These are phyloP conservation scores for Pristionchus japonicus DNA, from an alignment of 2,888 invertebrate genomes.

Conservation along the genomic window DNA sequence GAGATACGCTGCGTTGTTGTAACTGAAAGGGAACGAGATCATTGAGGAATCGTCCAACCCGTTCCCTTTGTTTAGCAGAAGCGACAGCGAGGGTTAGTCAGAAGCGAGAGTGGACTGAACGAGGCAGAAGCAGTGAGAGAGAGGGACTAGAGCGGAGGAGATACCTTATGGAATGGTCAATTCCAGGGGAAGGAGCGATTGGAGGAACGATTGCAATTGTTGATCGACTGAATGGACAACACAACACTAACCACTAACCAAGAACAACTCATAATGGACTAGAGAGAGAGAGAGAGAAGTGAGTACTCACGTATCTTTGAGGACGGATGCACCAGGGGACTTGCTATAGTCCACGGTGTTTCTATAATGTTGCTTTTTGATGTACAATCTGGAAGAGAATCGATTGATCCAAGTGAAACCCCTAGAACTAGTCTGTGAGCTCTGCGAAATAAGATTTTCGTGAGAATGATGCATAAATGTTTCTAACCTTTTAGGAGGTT, in stretches of 20 bases:
- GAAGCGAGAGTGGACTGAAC: background rate
- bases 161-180: constrained; percentile 73
- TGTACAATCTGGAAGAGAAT: constrained; percentile 56
- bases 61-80: constrained; percentile 10
- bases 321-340: background rate
- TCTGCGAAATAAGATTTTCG: background rate
- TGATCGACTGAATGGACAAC: constrained; percentile 54
- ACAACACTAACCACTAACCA: background rate
- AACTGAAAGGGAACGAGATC: constrained; percentile 59
- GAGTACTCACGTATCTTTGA: constrained; percentile 39
- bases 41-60: background rate
- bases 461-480: background rate
- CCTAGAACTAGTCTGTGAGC: background rate
- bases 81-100: background rate
- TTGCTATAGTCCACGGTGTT: constrained; percentile 49
- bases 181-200: constrained; percentile 60
- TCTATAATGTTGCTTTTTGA: constrained; percentile 58
- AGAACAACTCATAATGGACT: background rate
- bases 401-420: background rate
- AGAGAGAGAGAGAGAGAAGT: background rate
- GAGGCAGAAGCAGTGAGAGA: background rate
- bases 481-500: background rate
- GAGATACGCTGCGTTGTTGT: constrained; percentile 74
- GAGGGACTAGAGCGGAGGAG: constrained; percentile 39
- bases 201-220: constrained; percentile 64